Conservation (phyloP, 2,113 vertebrate species). For the Panthera leo region DNA sequence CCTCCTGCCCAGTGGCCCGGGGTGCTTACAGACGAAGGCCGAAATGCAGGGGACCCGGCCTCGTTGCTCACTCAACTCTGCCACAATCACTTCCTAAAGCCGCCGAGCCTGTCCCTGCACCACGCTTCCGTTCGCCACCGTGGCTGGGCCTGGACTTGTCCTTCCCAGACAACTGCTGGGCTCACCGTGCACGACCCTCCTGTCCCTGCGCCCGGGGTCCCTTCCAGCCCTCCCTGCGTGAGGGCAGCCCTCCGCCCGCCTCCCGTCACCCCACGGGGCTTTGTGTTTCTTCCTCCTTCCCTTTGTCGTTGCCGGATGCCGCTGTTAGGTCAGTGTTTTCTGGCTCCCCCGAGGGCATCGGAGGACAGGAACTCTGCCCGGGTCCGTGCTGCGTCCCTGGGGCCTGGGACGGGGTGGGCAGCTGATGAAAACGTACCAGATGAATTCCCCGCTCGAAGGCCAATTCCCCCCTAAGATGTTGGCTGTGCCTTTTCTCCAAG, state of each 20-base stretch:
- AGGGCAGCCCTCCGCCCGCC: background rate
- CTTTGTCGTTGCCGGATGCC: fast-evolving
- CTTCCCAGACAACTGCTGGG: background rate
- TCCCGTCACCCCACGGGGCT: fast-evolving
- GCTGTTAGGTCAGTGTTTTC: background rate
- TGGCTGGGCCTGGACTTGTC: background rate
- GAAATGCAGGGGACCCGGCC: fast-evolving
- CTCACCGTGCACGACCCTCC: too few relatives aligned
- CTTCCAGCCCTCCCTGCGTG: background rate
- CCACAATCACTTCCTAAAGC: background rate
- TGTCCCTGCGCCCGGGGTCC: background rate
- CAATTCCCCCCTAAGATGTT: background rate
- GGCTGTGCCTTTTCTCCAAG: background rate
- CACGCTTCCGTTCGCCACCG: fast-evolving
- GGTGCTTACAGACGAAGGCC: background rate
- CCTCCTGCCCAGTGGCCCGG: background rate
- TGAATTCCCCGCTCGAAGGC: background rate
- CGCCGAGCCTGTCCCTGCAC: fast-evolving
- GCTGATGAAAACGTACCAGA: background rate
- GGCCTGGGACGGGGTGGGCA: background rate
- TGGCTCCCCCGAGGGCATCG: fast-evolving
- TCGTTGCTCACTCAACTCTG: background rate
- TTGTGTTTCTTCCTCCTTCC: background rate
- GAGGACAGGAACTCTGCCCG: background rate
- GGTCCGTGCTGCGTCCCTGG: background rate